Conservation (phyloP, 2,797 vertebrate genomes). For the Thripadectes ignobilis region DNA sequence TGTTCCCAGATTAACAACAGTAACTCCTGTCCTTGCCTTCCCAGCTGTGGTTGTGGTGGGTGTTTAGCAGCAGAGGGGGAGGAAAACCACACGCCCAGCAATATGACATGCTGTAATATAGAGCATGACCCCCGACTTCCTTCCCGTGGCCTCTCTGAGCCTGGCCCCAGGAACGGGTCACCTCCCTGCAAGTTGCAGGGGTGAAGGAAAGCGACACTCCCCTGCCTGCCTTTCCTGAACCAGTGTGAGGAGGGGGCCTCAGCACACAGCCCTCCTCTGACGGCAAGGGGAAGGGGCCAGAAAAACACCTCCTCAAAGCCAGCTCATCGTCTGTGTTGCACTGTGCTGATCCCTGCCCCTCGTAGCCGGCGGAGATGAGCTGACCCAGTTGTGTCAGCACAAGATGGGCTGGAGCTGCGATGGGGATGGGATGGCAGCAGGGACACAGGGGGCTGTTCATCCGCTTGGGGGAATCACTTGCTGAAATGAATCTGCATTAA, state of each 20-base stretch:
- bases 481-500: background rate
- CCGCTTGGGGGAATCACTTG: accelerated
- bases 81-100: background rate
- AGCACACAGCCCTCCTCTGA: background rate
- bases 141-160: slow-evolving; percentile 20
- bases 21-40: background rate
- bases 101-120: background rate
- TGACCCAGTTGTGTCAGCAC: slow-evolving; percentile 47
- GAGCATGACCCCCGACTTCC: background rate
- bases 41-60: background rate
- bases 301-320: background rate
- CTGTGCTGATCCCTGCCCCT: background rate
- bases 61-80: background rate
- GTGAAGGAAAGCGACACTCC: slow-evolving; percentile 22
- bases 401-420: accelerated
- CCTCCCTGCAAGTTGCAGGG: background rate
- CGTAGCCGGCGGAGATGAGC: accelerated
- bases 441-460: accelerated
- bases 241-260: background rate
- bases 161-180: background rate
- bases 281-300: accelerated
- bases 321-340: accelerated
- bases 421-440: background rate
- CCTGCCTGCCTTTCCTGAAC: slow-evolving; percentile 37
- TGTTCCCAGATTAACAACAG: background rate